Conservation (phyloP, 2,113 vertebrate species). For the Sphaerodactylus townsendi region DNA sequence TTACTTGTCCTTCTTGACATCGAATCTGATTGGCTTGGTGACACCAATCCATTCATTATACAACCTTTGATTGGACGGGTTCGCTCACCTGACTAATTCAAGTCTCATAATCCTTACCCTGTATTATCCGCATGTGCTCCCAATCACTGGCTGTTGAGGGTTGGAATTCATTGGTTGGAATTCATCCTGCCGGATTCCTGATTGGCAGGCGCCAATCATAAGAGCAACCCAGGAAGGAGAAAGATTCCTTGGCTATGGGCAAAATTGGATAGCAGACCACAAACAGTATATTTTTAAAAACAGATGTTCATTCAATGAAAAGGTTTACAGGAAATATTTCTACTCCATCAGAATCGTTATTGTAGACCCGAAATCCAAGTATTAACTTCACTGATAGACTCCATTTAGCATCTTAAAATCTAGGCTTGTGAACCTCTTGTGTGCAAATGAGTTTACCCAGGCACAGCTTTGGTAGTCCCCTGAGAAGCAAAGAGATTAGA, state of each 20-base stretch:
- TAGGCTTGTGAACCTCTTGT: slow-evolving; percentile 19
- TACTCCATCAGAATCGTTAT: neutral
- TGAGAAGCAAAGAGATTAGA: slow-evolving; percentile 36
- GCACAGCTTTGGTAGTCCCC: neutral
- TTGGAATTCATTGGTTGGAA: neutral
- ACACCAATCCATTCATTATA: neutral
- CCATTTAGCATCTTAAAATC: slow-evolving; percentile 16
- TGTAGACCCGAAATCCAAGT: neutral
- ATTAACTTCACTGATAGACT: slow-evolving; percentile 21
- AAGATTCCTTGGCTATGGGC: no score
- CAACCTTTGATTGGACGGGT: neutral
- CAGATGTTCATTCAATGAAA: neutral
- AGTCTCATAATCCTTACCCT: neutral
- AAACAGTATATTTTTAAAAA: neutral
- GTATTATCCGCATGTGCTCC: neutral
- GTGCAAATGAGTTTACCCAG: slow-evolving; percentile 49
- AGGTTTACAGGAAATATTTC: neutral
- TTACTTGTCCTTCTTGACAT: neutral
- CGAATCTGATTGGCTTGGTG: neutral
- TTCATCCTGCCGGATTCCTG: neutral
- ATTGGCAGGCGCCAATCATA: neutral
- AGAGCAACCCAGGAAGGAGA: neutral
- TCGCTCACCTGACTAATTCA: neutral
- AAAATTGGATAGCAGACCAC: neutral
- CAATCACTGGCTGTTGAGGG: neutral